Evolutionary conservation across 2,113 vertebrate genomes (phyloP), one percentile per base, ranked within the genome.

Genomic region (Oryzias woworae): DNA sequence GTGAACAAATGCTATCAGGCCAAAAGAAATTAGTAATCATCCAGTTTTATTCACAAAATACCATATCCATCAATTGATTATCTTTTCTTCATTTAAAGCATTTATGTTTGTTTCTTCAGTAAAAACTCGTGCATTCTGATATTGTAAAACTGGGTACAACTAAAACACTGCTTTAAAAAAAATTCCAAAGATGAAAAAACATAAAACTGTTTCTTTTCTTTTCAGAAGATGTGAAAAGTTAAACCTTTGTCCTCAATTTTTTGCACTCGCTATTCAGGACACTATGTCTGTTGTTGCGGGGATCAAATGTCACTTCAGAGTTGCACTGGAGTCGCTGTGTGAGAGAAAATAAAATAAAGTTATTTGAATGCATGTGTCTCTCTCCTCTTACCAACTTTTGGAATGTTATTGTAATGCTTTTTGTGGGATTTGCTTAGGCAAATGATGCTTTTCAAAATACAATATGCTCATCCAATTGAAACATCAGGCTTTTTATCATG

Each of bases 321-420:
- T 18, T 14, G 41, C 92, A 93, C 3, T 46, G 73, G 50, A 90
- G 18, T 1, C 63, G 50, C 91, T 93, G 70, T 12, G 12, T 42
- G 78, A 69, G 62, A 6, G 3, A 5, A 77, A 47, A 73, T 2
- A 42, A 57, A 14, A 54, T 43, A 0, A 62, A 17, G 0, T 16
- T 4, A 51, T 16, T 36, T 14, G 23, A 10, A 0, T 16, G 14
- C 36, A 58, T 13, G 5, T 41, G 41, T 36, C 12, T 49, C 20
- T 2, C 7, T 7, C 24, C 2, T 0, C 14, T 50, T 36, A 20
- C 15, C 5, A 16, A 16, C 1, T 50, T 2, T 31, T 28, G 3
- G 17, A 26, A 48, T 7, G 17, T 45, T 5, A 5, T 5, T 16
- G 15, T 45, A 45, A 36, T 12, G 8, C 12, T 36, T 8, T 36